These are phyloP conservation scores for Alentia gelatinosa DNA, from an alignment of 2,888 invertebrate species.

Conservation along the genomic window DNA sequence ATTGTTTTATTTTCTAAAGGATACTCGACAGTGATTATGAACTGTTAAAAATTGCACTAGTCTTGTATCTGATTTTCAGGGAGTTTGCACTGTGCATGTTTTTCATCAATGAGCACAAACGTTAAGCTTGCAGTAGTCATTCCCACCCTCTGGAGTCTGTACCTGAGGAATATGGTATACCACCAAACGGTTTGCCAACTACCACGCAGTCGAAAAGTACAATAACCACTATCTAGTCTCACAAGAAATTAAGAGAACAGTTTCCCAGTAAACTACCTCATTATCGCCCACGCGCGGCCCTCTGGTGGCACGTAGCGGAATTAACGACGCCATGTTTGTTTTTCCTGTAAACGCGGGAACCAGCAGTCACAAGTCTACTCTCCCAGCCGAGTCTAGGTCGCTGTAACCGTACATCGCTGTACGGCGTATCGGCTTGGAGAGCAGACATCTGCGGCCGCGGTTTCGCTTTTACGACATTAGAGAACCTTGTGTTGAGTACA, in stretches of 20 bases:
- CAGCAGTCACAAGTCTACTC: neutral
- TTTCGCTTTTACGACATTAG: neutral
- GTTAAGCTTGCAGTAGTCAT: slow-evolving; percentile 2
- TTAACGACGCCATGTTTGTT: neutral
- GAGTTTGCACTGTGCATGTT: neutral
- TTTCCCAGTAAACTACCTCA: neutral
- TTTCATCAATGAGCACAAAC: neutral
- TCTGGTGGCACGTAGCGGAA: neutral
- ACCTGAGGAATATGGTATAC: slow-evolving; percentile 27
- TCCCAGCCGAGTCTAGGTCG: neutral
- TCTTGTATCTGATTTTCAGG: neutral
- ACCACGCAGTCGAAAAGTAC: slow-evolving; percentile 30
- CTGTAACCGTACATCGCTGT: neutral
- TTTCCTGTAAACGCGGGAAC: neutral
- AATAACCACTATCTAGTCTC: slow-evolving; percentile 13
- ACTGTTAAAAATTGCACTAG: too few species aligned
- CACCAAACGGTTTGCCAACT: slow-evolving; percentile 30
- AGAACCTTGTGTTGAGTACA: neutral
- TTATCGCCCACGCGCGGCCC: neutral
- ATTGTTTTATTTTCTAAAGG: neutral
- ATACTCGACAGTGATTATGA: neutral
- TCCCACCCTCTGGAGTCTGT: slow-evolving; percentile 20
- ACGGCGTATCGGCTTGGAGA: slow-evolving; percentile 1
- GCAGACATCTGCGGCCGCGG: neutral
- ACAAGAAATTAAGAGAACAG: slow-evolving; percentile 20